Evolutionary conservation across 2,113 vertebrate genomes (phyloP).

Genomic region (Pterocles gutturalis): DNA sequence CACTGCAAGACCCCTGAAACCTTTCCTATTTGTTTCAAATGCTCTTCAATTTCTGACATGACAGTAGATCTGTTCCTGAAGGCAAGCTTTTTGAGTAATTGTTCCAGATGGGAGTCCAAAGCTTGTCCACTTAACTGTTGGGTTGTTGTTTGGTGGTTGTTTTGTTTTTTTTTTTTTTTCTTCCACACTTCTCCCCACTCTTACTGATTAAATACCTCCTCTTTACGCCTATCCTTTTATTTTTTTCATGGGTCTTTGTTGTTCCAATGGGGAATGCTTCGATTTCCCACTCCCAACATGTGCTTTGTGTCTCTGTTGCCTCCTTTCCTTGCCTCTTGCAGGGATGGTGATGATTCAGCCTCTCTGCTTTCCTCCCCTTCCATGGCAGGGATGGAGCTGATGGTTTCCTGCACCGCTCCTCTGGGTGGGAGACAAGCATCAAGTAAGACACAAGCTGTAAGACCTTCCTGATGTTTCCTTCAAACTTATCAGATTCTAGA

Average conservation of each 20-base stretch:
- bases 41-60: background rate
- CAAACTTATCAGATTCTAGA: background rate
- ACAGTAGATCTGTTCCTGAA: background rate
- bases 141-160: background rate
- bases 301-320: rapidly evolving
- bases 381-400: background rate
- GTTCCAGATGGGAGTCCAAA: background rate
- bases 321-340: background rate
- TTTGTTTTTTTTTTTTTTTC: background rate
- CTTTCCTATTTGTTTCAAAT: background rate
- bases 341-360: background rate
- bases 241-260: background rate
- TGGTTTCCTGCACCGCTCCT: background rate
- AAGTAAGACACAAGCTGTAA: background rate
- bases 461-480: background rate
- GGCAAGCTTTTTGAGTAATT: background rate
- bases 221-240: background rate
- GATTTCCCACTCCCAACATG: background rate
- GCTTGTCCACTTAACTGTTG: background rate
- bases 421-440: background rate
- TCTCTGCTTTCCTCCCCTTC: background rate
- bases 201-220: background rate
- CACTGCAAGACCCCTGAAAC: background rate
- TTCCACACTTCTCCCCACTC: background rate
- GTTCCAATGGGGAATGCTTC: background rate